Percentiles rank a stretch among this genome's conserved stretches.
Conservation (phyloP, 92 coral and sea anemone genomes). For the Metridium senile region DNA sequence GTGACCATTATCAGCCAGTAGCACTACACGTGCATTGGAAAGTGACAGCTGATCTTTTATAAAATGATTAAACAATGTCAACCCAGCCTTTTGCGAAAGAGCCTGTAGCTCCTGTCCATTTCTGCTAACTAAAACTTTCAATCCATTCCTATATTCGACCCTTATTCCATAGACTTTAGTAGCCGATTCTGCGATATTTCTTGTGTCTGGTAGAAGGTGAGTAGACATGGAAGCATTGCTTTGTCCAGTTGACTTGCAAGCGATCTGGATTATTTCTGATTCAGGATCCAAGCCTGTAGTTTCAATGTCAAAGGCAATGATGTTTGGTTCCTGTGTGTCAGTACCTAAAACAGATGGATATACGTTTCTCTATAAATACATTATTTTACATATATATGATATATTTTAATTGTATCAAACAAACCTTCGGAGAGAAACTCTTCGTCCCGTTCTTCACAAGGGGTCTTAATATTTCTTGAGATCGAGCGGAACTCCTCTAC, state of each 20-base stretch:
- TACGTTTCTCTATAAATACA: too few species aligned
- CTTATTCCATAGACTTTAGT: conserved; percentile 16
- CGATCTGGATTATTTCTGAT: conserved; percentile 22
- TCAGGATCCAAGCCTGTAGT: conserved; percentile 30
- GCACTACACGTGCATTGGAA: background rate
- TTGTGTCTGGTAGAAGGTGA: conserved; percentile 1
- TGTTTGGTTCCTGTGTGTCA: background rate
- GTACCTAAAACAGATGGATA: too few species aligned
- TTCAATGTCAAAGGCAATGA: conserved; percentile 23
- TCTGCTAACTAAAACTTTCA: background rate
- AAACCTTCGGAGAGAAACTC: too few species aligned
- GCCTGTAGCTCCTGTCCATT: background rate
- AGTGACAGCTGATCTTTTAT: too few species aligned
- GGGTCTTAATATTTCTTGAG: background rate
- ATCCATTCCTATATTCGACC: background rate
- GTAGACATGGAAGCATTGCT: background rate
- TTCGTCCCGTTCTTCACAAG: background rate
- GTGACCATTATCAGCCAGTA: conserved; percentile 34
- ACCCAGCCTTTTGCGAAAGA: conserved; percentile 1
- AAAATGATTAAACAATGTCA: background rate
- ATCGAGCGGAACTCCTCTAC: conserved; percentile 7
- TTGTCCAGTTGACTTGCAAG: conserved; percentile 4
- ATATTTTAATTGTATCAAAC: too few species aligned
- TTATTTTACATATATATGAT: too few species aligned
- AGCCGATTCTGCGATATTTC: background rate